A percentile compares a stretch with the other conserved stretches of the same genome.
Evolutionary conservation across 2,113 vertebrate species (phyloP).

Genomic region (Cepphus grylle): DNA sequence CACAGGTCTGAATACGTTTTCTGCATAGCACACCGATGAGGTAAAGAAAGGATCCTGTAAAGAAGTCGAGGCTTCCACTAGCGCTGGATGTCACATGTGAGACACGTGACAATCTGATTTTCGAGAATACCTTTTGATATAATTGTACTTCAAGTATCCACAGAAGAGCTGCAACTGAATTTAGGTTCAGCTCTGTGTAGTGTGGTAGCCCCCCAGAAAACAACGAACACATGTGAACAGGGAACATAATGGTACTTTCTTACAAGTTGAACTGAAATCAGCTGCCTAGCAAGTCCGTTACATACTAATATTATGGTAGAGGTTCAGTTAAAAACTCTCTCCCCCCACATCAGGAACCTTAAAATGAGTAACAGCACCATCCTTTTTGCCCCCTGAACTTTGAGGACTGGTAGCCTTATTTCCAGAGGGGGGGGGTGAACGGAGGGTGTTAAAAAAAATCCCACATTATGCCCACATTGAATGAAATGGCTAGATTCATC

Average conservation of each 20-base stretch:
- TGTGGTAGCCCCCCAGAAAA: fast-evolving
- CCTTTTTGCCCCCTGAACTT: neutral
- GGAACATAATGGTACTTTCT: neutral
- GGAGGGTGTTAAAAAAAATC: neutral
- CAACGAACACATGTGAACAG: neutral
- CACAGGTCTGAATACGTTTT: neutral
- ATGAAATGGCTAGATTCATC: neutral
- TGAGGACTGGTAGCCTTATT: neutral
- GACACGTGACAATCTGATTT: neutral
- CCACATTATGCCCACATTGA: neutral
- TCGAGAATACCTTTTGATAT: neutral
- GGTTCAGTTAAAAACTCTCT: neutral
- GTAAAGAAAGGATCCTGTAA: neutral
- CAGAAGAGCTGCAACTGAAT: neutral
- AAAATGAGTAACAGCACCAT: neutral
- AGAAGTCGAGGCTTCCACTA: neutral
- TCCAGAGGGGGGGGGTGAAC: neutral
- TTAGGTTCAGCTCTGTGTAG: neutral
- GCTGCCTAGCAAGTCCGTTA: neutral
- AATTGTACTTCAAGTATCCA: neutral
- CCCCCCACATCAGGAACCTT: fast-evolving
- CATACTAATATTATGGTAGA: neutral
- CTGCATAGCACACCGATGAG: neutral
- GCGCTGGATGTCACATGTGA: neutral
- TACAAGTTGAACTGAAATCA: neutral